Base-by-base conservation (phyloP, 2,113 vertebrate genomes). In the Glareola pratincola region DNA sequence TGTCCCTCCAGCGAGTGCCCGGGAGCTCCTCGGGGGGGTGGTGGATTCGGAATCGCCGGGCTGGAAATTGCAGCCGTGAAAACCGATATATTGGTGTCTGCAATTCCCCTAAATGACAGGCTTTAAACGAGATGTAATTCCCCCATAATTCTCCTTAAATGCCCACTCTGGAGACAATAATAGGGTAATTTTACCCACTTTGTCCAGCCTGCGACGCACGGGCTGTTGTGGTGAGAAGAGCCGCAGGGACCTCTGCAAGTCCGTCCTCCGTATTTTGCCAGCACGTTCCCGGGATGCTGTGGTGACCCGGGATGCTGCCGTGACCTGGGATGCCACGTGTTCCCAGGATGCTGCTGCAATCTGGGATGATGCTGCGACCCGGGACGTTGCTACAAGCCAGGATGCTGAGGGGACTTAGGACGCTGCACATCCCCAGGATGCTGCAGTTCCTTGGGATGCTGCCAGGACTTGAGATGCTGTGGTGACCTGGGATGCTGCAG, bases 251-350 rank as follows among this genome's bases (percentile, higher is more conserved):
- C 32, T 5, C 37, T 5, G 63, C 14, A 5, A 23, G 9, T 9
- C 4, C 2, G 14, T 16, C 14, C 54, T 14, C 20, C 4, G 0
- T 6, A 30, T 48, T 54, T 13, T 4, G 0, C 7, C 10, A 9
- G 6, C 0, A 5, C 10, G 50, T 57, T 13, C 39, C 76, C 6
- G 53, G 74, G 77, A 8, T 17, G 67, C n/a, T 29, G 54, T 6
- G 2, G 22, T 6, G 8, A 30, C 30, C 51, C 12, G 14, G 36
- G 50, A 53, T 51, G 47, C 45, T 69, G 67, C 8, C 6, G 9
- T 45, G 37, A 30, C 29, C 69, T 12, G 10, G 69, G 50, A 12
- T 78, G 75, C 29, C 37, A 34, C 4, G 4, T 19, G 6, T 10
- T 20, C 26, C 4, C 3, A 23, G 47, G 43, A 20, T 27, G 45